Conservation (phyloP, 2,113 vertebrate species). For the Lamprotornis superbus region DNA sequence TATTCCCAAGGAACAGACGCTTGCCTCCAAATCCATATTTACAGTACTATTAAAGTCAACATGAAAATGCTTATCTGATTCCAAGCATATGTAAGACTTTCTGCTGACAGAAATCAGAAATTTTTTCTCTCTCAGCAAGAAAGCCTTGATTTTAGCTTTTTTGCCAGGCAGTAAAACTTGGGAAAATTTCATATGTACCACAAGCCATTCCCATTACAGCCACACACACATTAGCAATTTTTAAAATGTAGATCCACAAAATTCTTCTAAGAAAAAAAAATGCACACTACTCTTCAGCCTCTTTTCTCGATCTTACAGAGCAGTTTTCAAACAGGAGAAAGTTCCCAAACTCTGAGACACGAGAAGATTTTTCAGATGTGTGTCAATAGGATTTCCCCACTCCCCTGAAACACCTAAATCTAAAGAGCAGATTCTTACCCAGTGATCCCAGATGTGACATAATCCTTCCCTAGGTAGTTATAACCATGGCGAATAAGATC, state of each 20-base stretch:
- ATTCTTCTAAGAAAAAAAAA: neutral
- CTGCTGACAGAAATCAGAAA: neutral
- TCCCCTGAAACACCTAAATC: neutral
- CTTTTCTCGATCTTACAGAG: neutral
- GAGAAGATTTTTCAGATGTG: neutral
- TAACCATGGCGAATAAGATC: slow-evolving; percentile 96
- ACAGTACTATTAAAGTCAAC: neutral
- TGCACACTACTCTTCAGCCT: neutral
- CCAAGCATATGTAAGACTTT: neutral
- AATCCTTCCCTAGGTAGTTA: slow-evolving; percentile 98
- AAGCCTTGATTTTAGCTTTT: neutral
- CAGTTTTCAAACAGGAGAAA: neutral
- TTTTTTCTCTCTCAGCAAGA: neutral
- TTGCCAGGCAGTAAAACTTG: neutral
- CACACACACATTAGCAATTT: neutral
- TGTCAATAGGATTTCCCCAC: neutral
- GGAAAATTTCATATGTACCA: neutral
- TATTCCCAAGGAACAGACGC: slow-evolving; percentile 26
- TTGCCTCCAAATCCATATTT: slow-evolving; percentile 29
- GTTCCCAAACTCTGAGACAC: neutral
- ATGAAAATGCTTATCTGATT: neutral
- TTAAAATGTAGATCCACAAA: neutral
- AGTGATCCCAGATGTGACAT: slow-evolving; percentile 97
- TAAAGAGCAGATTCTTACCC: slow-evolving; percentile 79
- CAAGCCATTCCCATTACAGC: neutral